Conservation (phyloP, 2,113 vertebrate species). For the Thryonomys swinderianus region DNA sequence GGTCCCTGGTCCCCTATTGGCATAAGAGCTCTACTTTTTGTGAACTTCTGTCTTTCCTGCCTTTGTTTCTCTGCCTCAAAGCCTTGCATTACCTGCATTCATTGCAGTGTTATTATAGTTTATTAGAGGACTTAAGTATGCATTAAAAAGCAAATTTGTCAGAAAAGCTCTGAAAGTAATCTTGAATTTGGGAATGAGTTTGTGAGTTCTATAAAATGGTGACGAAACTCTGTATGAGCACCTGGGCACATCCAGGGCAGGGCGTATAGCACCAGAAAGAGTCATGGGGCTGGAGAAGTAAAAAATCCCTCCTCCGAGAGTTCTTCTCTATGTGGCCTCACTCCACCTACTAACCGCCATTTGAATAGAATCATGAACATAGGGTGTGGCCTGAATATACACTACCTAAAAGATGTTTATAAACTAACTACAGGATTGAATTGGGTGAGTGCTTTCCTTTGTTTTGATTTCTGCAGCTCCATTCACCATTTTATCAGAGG, state of each 20-base stretch:
- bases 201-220: neutral
- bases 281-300: neutral
- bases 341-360: neutral
- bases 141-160: neutral
- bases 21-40: neutral
- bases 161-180: neutral
- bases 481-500: neutral
- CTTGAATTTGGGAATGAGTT: neutral
- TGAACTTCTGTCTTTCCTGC: neutral
- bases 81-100: neutral
- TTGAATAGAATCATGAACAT: neutral
- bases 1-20: neutral
- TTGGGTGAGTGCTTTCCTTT: neutral
- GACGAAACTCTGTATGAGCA: neutral
- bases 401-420: neutral
- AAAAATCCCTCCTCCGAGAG: neutral
- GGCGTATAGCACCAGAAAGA: neutral
- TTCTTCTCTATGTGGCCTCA: neutral
- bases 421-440: neutral
- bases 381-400: neutral
- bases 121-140: neutral
- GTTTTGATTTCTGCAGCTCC: slow-evolving; percentile 16
- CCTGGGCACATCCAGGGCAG: neutral
- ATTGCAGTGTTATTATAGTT: neutral
- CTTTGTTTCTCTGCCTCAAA: neutral